Conservation (phyloP, 1,140 invertebrate genomes). For the Aphidius ervi region DNA sequence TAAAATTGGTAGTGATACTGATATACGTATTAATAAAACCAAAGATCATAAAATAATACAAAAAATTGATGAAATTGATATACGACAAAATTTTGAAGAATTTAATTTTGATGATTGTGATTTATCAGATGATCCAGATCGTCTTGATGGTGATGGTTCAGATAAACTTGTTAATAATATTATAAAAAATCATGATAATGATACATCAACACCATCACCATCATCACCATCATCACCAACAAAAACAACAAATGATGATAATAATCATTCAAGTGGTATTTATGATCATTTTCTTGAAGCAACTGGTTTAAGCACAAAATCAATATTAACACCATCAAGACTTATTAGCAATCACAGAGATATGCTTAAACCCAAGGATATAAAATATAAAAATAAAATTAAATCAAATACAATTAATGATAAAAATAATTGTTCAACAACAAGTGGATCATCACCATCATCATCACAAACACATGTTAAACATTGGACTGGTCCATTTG, state of each 20-base stretch:
- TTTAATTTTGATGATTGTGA: constrained; percentile 75
- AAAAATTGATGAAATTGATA: constrained; percentile 58
- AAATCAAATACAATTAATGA: constrained; percentile 48
- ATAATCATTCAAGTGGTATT: constrained; percentile 33
- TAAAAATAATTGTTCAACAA: constrained; percentile 35
- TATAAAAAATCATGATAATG: constrained; percentile 27
- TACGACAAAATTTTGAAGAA: constrained; percentile 74
- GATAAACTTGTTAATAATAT: constrained; percentile 50
- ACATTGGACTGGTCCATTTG: constrained; percentile 56
- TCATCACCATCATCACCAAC: too few relatives aligned
- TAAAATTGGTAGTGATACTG: constrained; percentile 43
- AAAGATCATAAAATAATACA: constrained; percentile 25
- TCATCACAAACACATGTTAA: constrained; percentile 38
- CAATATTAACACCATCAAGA: constrained; percentile 68
- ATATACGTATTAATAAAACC: constrained; percentile 27
- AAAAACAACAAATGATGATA: constrained; percentile 18
- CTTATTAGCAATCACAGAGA: constrained; percentile 71
- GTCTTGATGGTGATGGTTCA: constrained; percentile 58
- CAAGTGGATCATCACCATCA: constrained; percentile 8
- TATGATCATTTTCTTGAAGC: constrained; percentile 73
- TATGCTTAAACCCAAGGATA: constrained; percentile 72
- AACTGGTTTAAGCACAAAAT: constrained; percentile 76
- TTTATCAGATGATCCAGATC: constrained; percentile 60
- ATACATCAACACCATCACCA: constrained; percentile 23
- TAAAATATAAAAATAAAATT: constrained; percentile 59